Base-by-base conservation (phyloP, 2,888 invertebrate species). In the Drosophila niveifrons region DNA sequence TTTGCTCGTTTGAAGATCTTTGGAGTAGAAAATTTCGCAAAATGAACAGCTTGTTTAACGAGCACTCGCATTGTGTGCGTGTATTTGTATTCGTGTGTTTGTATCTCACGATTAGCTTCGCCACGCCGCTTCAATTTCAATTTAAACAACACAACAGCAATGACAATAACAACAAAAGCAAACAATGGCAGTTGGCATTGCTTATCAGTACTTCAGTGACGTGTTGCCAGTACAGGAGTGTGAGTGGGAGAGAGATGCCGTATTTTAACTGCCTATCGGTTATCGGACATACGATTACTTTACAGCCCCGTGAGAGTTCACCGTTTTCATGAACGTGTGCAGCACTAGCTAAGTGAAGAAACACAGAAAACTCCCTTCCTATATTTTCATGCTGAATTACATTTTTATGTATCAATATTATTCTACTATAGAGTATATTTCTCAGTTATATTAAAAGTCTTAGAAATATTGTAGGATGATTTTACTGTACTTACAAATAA, bases 1-100 rank as follows among this genome's bases (percentile, higher is more conserved):
- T 66, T 72, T 72, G 71, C 66, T 57, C 55, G 48, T 44, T 80
- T 64, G 17, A 47, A 76, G 86, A 76, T 78, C 73, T 76, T 52
- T 68, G 71, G 34, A 56, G 74, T 72, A 70, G 59, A 78, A 80
- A 68, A 80, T 78, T 82, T 78, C 47, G 72, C 80, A 75, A 72
- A 67, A 56, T 62, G 66, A 75, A 56, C 66, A 71, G 53, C 57
- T 66, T 66, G 56, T 59, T 70, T 48, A 61, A 66, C 57, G 17
- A 66, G 55, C 36, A 56, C 63, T 51, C 28, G 63, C 18, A 31
- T 41, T 48, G 28, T 46, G 17, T 9, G 8, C 56, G 23, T 50
- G 18, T 48, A 9, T 39, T 2, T 3, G n/a, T 39, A 10, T 39
- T 13, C 13, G 8, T 39, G 15, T 39, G 2, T 39, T 39, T 13